phyloP scores from a whole-genome alignment of 2,888 invertebrate genomes.

The Julus scanicus region DNA sequence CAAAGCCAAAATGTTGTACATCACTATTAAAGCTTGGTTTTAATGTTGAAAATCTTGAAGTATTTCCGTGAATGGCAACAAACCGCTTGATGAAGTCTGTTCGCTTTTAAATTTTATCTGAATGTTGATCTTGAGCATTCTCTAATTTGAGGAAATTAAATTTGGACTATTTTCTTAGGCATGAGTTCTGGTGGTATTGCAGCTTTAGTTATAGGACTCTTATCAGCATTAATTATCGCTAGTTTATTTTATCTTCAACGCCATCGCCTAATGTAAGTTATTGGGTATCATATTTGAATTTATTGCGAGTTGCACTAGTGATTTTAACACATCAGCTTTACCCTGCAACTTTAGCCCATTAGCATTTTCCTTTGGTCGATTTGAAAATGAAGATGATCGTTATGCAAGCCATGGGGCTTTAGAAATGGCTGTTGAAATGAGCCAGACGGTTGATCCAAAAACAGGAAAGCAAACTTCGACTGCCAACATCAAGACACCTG shows the following conservation, averaged over 20 bases:
- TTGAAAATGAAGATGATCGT: constrained; percentile 53
- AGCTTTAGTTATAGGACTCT: constrained; percentile 49
- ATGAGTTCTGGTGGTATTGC: constrained; percentile 49
- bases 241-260: constrained; percentile 51
- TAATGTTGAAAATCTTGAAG: too few species aligned
- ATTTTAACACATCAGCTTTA: background rate
- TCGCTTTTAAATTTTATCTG: too few species aligned
- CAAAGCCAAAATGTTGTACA: too few species aligned
- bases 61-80: too few species aligned
- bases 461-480: background rate
- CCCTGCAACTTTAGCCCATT: constrained; percentile 34
- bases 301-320: background rate
- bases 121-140: too few species aligned
- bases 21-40: too few species aligned
- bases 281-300: background rate
- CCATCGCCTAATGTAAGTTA: constrained; percentile 50
- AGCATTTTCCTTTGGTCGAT: constrained; percentile 53
- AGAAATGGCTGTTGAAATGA: constrained; percentile 49
- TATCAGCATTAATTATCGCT: constrained; percentile 42
- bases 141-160: too few species aligned
- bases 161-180: constrained; percentile 34
- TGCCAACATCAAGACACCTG: background rate
- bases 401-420: background rate
- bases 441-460: background rate
- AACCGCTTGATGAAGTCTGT: too few species aligned